These are phyloP conservation scores for Listronotus bonariensis DNA, from an alignment of 1,140 invertebrate species.

Conservation along the genomic window DNA sequence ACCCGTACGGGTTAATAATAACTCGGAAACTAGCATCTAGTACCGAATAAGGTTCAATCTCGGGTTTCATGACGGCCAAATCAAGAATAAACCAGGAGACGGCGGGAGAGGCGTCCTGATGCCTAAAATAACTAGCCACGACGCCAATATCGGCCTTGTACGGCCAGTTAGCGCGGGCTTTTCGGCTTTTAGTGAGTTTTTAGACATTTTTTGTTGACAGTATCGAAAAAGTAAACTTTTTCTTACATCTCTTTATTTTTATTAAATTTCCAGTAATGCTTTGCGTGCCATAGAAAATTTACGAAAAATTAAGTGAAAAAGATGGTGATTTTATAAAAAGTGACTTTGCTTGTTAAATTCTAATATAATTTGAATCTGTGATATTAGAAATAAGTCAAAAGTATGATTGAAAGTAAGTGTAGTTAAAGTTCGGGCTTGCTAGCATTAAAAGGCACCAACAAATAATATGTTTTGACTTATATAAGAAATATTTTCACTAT, in stretches of 20 bases:
- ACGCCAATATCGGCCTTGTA: slow-evolving; percentile 49
- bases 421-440: not conserved
- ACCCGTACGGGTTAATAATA: slow-evolving; percentile 51
- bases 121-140: slow-evolving; percentile 51
- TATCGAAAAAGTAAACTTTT: too few relatives aligned
- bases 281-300: too few relatives aligned
- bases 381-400: slow-evolving; percentile 21
- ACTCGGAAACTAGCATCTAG: slow-evolving; percentile 44
- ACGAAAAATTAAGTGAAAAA: too few relatives aligned
- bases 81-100: slow-evolving; percentile 52
- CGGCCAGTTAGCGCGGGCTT: slow-evolving; percentile 44
- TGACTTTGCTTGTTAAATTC: not conserved
- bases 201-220: slow-evolving; percentile 19
- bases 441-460: too few relatives aligned
- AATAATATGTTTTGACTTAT: too few relatives aligned
- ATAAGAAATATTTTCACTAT: too few relatives aligned
- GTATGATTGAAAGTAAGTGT: slow-evolving; percentile 29
- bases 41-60: slow-evolving; percentile 57
- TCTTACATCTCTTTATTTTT: too few relatives aligned
- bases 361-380: slow-evolving; percentile 17
- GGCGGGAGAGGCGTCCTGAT: slow-evolving; percentile 51
- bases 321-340: not conserved
- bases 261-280: too few relatives aligned
- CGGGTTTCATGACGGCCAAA: slow-evolving; percentile 55
- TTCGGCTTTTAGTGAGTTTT: slow-evolving; percentile 34